Evolutionary conservation across 2,113 vertebrate species (phyloP).

Genomic region (Cyanoramphus novaezelandiae): DNA sequence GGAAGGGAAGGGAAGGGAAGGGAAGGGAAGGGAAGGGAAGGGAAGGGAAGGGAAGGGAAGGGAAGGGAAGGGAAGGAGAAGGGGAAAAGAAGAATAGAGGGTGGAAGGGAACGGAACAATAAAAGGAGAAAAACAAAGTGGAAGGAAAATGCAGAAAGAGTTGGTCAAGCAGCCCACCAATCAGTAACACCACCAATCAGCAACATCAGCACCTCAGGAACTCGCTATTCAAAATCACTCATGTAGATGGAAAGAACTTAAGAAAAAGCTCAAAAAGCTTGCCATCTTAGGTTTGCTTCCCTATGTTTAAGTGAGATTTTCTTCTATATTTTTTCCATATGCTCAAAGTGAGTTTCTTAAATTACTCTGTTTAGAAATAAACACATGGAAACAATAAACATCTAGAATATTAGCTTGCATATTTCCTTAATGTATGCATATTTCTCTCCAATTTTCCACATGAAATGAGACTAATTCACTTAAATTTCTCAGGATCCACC

Average conservation of each 20-base stretch:
- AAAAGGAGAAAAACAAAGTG: neutral
- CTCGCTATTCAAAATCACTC: neutral
- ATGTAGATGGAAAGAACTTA: neutral
- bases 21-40: neutral
- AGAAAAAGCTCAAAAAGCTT: neutral
- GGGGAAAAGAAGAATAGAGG: fast-evolving
- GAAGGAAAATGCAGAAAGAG: neutral
- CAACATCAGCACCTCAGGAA: neutral
- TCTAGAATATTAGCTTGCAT: constrained; percentile 57
- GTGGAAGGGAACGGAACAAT: no score
- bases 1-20: neutral
- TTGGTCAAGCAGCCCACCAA: neutral
- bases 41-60: neutral
- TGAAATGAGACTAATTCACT: constrained; percentile 66
- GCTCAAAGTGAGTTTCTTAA: constrained; percentile 36
- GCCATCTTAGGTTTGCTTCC: neutral
- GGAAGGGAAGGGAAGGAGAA: neutral
- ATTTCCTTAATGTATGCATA: constrained; percentile 72
- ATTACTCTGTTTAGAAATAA: constrained; percentile 70
- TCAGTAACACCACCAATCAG: neutral
- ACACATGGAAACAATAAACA: constrained; percentile 73
- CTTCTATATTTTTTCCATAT: constrained; percentile 52
- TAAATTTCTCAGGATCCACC: constrained; percentile 58
- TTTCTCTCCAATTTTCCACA: constrained; percentile 69
- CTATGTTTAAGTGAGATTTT: neutral